Conservation (phyloP, 2,888 invertebrate species). For the Monopis laevigella region DNA sequence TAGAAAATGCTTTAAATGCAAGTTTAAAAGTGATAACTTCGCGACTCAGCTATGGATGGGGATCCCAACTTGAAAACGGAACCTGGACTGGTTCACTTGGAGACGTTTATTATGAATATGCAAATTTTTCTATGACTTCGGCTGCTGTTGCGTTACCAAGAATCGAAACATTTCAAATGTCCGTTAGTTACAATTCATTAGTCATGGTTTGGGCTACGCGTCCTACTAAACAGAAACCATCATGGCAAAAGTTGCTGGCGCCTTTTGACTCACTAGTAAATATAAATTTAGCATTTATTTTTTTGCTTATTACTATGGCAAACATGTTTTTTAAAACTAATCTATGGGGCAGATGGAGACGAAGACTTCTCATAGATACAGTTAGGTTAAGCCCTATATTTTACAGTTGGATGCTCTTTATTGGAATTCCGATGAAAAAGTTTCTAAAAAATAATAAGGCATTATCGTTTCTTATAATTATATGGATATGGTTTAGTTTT, state of each 20-base stretch:
- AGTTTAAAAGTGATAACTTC: constrained; percentile 3
- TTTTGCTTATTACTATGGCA: background rate
- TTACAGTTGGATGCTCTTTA: constrained; percentile 2
- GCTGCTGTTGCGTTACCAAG: background rate
- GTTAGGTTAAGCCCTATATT: background rate
- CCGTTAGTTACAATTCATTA: background rate
- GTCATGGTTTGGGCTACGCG: constrained; percentile 1
- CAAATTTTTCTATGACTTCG: constrained; percentile 6
- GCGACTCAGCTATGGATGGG: background rate
- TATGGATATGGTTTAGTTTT: constrained; percentile 8
- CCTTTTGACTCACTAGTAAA: background rate
- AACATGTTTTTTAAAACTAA: background rate
- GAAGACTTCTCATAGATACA: background rate
- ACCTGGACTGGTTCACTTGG: constrained; percentile 6
- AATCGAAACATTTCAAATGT: background rate
- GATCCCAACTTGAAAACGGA: constrained; percentile 1
- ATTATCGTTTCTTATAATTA: background rate
- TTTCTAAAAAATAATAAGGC: background rate
- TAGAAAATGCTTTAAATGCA: constrained; percentile 1
- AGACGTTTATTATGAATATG: background rate
- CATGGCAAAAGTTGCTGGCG: background rate
- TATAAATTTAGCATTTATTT: background rate
- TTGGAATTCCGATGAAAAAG: background rate
- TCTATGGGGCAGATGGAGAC: background rate
- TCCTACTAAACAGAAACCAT: background rate